Conservation (phyloP, 2,797 vertebrate genomes). For the Bovichtus diacanthus region DNA sequence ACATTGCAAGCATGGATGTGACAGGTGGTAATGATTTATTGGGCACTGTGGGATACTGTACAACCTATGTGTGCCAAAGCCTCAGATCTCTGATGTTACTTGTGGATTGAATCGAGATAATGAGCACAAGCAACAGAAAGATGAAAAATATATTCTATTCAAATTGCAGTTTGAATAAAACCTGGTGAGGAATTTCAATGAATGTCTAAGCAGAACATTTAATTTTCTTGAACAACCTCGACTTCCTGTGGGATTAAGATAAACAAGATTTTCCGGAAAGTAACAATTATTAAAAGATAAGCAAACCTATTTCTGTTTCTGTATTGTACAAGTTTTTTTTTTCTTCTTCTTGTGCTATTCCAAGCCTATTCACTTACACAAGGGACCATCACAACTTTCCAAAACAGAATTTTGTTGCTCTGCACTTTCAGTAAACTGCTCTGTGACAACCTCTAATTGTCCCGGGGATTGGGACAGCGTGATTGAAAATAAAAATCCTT, state of each 20-base stretch:
- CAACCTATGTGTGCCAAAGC: slow-evolving; percentile 16
- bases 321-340: slow-evolving; percentile 22
- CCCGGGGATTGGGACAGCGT: slow-evolving; percentile 66
- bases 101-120: slow-evolving; percentile 23
- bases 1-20: not conserved
- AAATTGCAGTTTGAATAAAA: slow-evolving; percentile 20
- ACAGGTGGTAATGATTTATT: slow-evolving; percentile 11
- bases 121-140: slow-evolving; percentile 21
- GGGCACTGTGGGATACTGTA: slow-evolving; percentile 1
- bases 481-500: slow-evolving; percentile 76
- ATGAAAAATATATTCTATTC: slow-evolving; percentile 34
- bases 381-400: slow-evolving; percentile 65
- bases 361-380: slow-evolving; percentile 50
- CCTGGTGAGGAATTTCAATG: slow-evolving; percentile 38
- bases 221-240: slow-evolving; percentile 43
- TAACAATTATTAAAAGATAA: slow-evolving; percentile 67
- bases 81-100: slow-evolving; percentile 6
- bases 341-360: slow-evolving; percentile 48
- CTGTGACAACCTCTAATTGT: slow-evolving; percentile 75
- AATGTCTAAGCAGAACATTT: slow-evolving; percentile 37
- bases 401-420: slow-evolving; percentile 69
- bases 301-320: slow-evolving; percentile 50
- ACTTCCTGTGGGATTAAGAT: slow-evolving; percentile 23
- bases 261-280: slow-evolving; percentile 40
- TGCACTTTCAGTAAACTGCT: slow-evolving; percentile 74